Conservation (phyloP, 2,797 vertebrate genomes). For the Spea hammondii region DNA sequence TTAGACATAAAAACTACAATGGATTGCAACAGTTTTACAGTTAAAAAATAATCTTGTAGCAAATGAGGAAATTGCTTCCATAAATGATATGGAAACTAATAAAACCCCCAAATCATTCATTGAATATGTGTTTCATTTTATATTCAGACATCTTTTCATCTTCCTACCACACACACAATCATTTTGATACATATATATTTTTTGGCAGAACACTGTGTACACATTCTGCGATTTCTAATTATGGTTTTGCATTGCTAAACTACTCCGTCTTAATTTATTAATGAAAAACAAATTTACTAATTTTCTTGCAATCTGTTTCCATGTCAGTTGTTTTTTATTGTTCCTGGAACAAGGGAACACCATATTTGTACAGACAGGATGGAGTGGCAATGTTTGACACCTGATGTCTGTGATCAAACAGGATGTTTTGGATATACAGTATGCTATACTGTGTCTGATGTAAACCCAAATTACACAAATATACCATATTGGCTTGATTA, state of each 20-base stretch:
- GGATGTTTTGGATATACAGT: constrained; percentile 5
- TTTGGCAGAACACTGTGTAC: constrained; percentile 51
- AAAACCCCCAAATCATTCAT: constrained; percentile 27
- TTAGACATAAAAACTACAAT: background rate
- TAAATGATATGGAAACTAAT: constrained; percentile 16
- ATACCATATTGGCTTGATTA: too few species aligned
- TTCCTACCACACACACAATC: constrained; percentile 20
- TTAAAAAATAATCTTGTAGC: constrained; percentile 7
- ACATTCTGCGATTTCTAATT: constrained; percentile 52
- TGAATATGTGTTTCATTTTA: constrained; percentile 28
- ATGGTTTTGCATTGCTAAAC: constrained; percentile 47
- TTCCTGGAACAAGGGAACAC: constrained; percentile 37
- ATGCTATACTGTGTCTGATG: too few species aligned
- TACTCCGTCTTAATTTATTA: constrained; percentile 52
- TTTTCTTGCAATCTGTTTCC: constrained; percentile 50
- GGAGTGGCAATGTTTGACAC: constrained; percentile 37
- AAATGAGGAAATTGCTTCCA: constrained; percentile 1
- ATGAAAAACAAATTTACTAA: constrained; percentile 53
- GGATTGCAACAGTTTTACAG: background rate
- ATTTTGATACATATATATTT: constrained; percentile 47
- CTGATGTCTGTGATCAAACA: constrained; percentile 25
- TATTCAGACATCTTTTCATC: constrained; percentile 15
- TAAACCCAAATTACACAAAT: too few species aligned
- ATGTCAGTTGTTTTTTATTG: constrained; percentile 42
- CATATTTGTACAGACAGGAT: constrained; percentile 43